A percentile compares a stretch with the other conserved stretches of the same genome.
Conservation (phyloP, 2,113 vertebrate genomes). For the Thalassarche chlororhynchos region DNA sequence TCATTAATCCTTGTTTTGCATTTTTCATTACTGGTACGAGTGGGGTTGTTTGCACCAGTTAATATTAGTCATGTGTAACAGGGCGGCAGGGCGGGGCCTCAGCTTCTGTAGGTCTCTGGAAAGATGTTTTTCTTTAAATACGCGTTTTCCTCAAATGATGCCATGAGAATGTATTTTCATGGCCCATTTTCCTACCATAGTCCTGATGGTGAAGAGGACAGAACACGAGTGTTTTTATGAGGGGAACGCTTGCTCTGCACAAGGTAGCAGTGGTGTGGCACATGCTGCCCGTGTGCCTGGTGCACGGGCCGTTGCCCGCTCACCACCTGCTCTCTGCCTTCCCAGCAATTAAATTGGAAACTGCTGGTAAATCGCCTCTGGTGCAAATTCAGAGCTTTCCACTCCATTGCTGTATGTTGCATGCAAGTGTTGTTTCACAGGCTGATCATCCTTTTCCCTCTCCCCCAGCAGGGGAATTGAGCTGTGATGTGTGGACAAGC, state of each 20-base stretch:
- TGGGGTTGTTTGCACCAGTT: not conserved
- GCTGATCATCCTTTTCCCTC: not conserved
- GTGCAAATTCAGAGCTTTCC: not conserved
- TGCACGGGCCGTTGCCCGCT: rapidly evolving
- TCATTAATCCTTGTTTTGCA: not conserved
- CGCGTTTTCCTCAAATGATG: not conserved
- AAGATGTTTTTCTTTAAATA: not conserved
- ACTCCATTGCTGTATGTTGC: not conserved
- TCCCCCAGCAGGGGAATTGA: not conserved
- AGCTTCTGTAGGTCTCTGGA: not conserved
- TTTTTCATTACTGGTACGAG: not conserved
- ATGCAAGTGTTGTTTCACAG: not conserved
- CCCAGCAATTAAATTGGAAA: not conserved
- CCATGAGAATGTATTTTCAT: not conserved
- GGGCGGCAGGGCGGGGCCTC: not conserved
- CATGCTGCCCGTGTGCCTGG: rapidly evolving
- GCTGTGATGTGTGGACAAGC: not conserved
- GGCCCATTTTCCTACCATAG: rapidly evolving
- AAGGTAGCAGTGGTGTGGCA: not conserved
- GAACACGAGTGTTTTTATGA: rapidly evolving
- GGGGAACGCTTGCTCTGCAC: not conserved
- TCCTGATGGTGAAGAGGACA: not conserved
- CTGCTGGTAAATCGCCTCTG: not conserved
- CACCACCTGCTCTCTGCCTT: not conserved
- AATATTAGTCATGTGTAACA: not conserved